Evolutionary conservation across 2,888 invertebrate species (phyloP), one percentile per base, ranked within the genome.

Genomic region (Heterodera filipjevi): DNA sequence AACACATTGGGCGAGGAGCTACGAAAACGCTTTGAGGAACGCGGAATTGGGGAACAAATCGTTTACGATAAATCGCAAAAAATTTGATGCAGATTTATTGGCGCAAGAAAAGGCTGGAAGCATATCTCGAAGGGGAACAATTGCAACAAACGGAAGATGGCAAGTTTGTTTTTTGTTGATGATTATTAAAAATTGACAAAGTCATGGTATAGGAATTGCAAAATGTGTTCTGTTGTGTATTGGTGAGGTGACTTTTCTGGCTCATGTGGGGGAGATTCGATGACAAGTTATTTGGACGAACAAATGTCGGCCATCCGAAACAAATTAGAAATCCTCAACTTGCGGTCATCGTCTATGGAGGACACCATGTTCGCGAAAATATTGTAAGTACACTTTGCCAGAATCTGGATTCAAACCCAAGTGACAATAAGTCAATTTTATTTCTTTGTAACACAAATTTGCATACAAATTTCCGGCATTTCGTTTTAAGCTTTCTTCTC

Each of bases 91-190:
- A 66, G 22, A 71, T 84, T 6, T 39, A 77, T 66, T 82, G 83
- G 83, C 76, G 74, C 46, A 72, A 84, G 30, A 82, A 84, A 64
- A 33, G 59, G 33, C 59, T 82, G 64, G 84, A 82, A 27, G 82
- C 82, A 14, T 73, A 49, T 30, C 64, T 83, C n/a, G 84, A 84
- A 32, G 71, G 79, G 35, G 82, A 82, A 22, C 84, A 83, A 80
- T 59, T 84, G 27, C 75, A 79, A 35, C 64, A 71, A 33, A 68
- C 22, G 2, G 79, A 82, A 73, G 14, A 82, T 82, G 82, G 82
- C 79, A 66, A 16, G 10, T 66, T 32, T 71, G n/a, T n/a, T n/a
- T n/a, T n/a, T n/a, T n/a, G n/a, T n/a, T n/a, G n/a, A n/a, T n/a
- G n/a, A n/a, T n/a, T 32, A 3, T 10, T 46, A 5, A 16, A 39